Conservation (phyloP, 2,797 vertebrate genomes). For the Myotis pilosus region DNA sequence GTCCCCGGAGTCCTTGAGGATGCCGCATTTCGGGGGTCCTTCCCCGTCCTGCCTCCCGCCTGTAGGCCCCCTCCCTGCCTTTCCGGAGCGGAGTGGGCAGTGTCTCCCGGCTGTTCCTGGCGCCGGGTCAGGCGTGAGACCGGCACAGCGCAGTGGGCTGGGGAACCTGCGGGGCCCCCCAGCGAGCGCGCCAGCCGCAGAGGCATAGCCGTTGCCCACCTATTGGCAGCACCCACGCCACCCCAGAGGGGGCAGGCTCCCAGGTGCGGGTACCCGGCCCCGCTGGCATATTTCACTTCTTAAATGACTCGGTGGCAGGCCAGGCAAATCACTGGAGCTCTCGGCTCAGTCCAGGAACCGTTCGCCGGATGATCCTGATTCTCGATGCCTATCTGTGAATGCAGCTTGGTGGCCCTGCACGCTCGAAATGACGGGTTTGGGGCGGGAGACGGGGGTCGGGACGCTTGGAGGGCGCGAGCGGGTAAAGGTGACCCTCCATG, state of each 20-base stretch:
- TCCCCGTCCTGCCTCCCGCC: neutral
- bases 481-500: neutral
- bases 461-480: neutral
- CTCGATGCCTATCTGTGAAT: conserved; percentile 41
- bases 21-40: conserved; percentile 7
- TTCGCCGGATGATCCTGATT: conserved; percentile 51
- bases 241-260: neutral
- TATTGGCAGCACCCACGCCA: neutral
- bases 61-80: neutral
- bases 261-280: neutral
- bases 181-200: neutral
- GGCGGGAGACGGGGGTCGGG: neutral
- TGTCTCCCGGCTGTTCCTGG: conserved; percentile 18
- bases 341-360: conserved; percentile 43
- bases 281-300: conserved; percentile 40
- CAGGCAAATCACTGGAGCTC: conserved; percentile 67
- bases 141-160: neutral
- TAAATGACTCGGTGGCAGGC: conserved; percentile 56
- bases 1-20: neutral
- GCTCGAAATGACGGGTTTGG: neutral
- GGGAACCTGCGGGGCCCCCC: conserved; percentile 35
- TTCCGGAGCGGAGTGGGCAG: neutral
- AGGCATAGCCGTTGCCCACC: neutral
- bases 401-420: neutral
- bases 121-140: conserved; percentile 54